phyloP scores from a whole-genome alignment of 37 sponge, comb jelly and placozoan genomes.

The Petrosia ficiformis region DNA sequence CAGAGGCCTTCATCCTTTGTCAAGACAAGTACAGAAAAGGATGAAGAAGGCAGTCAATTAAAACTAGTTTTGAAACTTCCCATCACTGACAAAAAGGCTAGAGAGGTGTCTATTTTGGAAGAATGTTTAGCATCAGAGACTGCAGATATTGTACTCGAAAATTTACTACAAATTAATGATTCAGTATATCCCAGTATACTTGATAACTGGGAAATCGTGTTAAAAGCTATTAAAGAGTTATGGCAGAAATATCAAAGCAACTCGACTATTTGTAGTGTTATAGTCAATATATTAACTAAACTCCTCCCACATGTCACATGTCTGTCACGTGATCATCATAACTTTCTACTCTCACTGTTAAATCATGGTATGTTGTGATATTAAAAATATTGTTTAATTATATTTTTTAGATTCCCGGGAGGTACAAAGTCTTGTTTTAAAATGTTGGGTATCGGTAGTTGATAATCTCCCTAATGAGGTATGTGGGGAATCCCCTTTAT shows the following conservation, averaged over 20 bases:
- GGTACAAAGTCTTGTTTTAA: not conserved
- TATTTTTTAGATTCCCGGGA: slow-evolving; percentile 7
- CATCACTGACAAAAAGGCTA: not conserved
- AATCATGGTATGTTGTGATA: slow-evolving; percentile 38
- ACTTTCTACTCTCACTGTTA: slow-evolving; percentile 4
- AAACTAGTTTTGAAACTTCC: not conserved
- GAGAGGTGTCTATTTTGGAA: slow-evolving; percentile 11
- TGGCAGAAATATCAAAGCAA: slow-evolving; percentile 5
- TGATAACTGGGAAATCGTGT: not conserved
- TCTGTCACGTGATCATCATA: not conserved
- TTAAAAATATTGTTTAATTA: not conserved
- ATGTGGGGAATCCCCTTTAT: not conserved
- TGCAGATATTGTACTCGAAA: slow-evolving; percentile 23
- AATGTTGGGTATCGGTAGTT: not conserved
- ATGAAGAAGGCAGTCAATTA: no score
- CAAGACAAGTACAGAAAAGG: not conserved
- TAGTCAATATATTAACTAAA: slow-evolving; percentile 1
- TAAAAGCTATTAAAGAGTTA: slow-evolving; percentile 8
- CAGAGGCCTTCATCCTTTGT: slow-evolving; percentile 1
- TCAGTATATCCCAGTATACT: not conserved
- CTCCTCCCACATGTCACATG: not conserved
- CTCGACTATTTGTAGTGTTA: slow-evolving; percentile 18
- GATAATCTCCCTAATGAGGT: slow-evolving; percentile 2
- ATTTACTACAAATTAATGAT: slow-evolving; percentile 29
- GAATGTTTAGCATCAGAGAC: slow-evolving; percentile 31